A percentile compares a stretch with the other conserved stretches of the same genome.
Conservation (phyloP, 2,888 invertebrate species). For the Leptothorax acervorum region DNA sequence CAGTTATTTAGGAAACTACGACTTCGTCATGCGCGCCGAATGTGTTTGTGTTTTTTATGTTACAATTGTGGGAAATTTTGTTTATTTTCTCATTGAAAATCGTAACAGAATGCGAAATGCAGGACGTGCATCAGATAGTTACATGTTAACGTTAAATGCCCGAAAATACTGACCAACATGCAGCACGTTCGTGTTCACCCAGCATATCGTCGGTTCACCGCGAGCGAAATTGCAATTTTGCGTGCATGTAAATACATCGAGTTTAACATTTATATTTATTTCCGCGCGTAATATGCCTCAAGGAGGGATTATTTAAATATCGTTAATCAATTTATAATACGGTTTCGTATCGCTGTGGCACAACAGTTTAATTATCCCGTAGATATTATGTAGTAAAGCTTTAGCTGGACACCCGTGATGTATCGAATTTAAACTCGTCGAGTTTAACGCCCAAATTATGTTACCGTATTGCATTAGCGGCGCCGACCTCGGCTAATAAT, state of each 20-base stretch:
- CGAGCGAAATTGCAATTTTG: constrained; percentile 42
- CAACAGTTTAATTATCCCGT: constrained; percentile 47
- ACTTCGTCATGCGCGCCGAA: not conserved
- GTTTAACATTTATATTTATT: constrained; percentile 33
- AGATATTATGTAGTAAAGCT: constrained; percentile 29
- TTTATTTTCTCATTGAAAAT: not conserved
- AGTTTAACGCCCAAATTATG: constrained; percentile 27
- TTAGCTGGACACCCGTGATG: constrained; percentile 15
- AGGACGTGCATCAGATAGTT: not conserved
- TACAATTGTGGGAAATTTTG: not conserved
- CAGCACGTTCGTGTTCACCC: constrained; percentile 7
- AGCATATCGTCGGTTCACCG: constrained; percentile 25
- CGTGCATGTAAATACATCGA: constrained; percentile 19
- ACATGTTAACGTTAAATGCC: constrained; percentile 3
- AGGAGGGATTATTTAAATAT: constrained; percentile 24
- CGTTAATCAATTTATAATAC: constrained; percentile 40
- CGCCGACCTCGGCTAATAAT: constrained; percentile 1
- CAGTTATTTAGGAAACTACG: not conserved
- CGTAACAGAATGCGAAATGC: not conserved
- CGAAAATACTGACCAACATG: constrained; percentile 11
- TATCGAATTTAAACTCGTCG: constrained; percentile 34
- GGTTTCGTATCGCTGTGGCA: not conserved
- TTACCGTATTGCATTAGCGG: constrained; percentile 24
- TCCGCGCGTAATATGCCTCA: not conserved
- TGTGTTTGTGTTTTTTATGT: too few species aligned